Evolutionary conservation across 2,797 vertebrate genomes (phyloP).

Genomic region (Tapirus indicus): DNA sequence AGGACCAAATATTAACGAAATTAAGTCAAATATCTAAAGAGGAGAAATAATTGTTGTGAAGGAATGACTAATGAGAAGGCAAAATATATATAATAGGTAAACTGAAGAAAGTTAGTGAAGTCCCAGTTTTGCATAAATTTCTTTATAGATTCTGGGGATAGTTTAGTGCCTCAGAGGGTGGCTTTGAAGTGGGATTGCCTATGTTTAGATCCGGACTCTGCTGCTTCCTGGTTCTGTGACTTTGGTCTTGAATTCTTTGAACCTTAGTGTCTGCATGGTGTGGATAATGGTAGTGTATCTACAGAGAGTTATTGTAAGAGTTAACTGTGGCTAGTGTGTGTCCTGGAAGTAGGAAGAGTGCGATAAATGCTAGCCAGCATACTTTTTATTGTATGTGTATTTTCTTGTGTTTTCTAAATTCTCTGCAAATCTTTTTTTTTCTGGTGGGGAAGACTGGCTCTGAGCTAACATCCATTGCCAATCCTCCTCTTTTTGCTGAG

Average conservation of each 20-base stretch:
- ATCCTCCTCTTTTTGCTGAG: too few relatives aligned
- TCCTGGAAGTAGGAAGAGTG: background rate
- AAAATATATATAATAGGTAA: background rate
- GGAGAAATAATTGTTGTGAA: background rate
- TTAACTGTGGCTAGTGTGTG: background rate
- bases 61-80: background rate
- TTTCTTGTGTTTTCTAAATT: conserved; percentile 36
- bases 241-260: background rate
- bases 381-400: background rate
- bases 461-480: too few relatives aligned
- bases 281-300: background rate
- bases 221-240: background rate
- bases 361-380: background rate
- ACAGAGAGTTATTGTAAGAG: background rate
- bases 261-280: background rate
- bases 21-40: background rate
- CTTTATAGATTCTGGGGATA: background rate
- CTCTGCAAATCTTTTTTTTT: background rate
- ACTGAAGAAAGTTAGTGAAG: background rate
- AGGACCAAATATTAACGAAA: background rate
- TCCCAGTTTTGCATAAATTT: background rate
- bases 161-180: background rate
- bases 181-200: background rate
- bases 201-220: background rate
- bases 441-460: too few relatives aligned